phyloP scores from a whole-genome alignment of 1,140 invertebrate genomes.

The silkworm (Bombyx mori) region ASM3026992v2 NC_085115.1:7438501-7439000 shows the following conservation, averaged over 20 bases:
- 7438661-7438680: constrained; percentile 31
- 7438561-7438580: constrained; percentile 2
- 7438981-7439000: no score
- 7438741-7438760: constrained; percentile 41
- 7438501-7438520: constrained; percentile 40
- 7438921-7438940: constrained; percentile 63
- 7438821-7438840: constrained; percentile 68
- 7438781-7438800: constrained; percentile 61
- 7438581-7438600: constrained; percentile 35
- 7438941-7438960: constrained; percentile 31
- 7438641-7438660: no score
- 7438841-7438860: constrained; percentile 67
- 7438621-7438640: no score
- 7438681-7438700: constrained; percentile 45
- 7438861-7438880: constrained; percentile 66
- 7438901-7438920: constrained; percentile 52
- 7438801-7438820: constrained; percentile 68
- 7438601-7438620: no score
- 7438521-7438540: constrained; percentile 63
- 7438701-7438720: constrained; percentile 69
- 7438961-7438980: no score
- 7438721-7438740: constrained; percentile 58
- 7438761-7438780: constrained; percentile 58
- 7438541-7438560: constrained; percentile 3
- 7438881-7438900: constrained; percentile 61